Evolutionary conservation across 1,140 invertebrate genomes (phyloP).

Genomic region (Platyscapa corneri): DNA sequence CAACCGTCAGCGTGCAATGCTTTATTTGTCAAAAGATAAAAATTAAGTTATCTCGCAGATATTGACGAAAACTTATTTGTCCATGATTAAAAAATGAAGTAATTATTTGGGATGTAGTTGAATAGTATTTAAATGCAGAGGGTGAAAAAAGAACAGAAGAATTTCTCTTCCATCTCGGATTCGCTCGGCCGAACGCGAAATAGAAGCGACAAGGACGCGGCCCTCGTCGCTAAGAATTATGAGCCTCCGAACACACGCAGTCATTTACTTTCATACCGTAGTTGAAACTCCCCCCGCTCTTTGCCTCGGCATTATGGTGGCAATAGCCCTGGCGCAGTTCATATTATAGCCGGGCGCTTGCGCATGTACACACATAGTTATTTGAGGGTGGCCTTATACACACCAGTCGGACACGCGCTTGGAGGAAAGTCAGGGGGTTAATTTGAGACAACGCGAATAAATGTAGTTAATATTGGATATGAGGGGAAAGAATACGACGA

Average conservation of each 20-base stretch:
- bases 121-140: too few species aligned
- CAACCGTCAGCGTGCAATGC: too few species aligned
- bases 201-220: neutral
- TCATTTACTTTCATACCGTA: neutral
- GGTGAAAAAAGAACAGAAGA: neutral
- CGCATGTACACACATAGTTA: neutral
- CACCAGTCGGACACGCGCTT: constrained; percentile 61
- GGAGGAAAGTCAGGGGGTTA: constrained; percentile 68
- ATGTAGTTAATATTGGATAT: constrained; percentile 73
- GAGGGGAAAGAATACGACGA: constrained; percentile 50
- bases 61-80: too few species aligned
- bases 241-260: neutral
- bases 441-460: constrained; percentile 71
- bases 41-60: too few species aligned
- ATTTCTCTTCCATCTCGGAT: neutral
- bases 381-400: neutral
- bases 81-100: too few species aligned
- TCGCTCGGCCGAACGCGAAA: neutral
- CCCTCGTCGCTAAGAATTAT: neutral
- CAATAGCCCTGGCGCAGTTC: constrained; percentile 53
- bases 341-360: constrained; percentile 57
- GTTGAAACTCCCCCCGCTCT: neutral
- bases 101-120: too few species aligned
- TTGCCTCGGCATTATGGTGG: neutral
- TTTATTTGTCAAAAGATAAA: too few species aligned